Evolutionary conservation across 2,888 invertebrate genomes (phyloP).

Genomic region (Tetrapedia diversipes): DNA sequence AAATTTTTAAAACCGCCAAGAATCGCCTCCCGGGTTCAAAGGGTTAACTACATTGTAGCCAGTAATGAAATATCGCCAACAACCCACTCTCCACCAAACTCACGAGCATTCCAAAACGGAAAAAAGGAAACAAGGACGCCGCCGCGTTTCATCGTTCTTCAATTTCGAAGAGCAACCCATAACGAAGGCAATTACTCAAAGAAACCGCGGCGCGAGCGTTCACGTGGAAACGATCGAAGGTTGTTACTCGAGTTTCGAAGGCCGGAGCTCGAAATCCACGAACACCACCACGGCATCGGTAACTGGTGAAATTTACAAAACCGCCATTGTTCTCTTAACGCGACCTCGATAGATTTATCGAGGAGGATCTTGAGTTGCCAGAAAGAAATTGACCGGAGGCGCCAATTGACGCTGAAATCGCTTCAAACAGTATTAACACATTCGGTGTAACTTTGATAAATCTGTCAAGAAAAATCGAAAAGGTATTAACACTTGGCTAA

Average conservation of each 20-base stretch:
- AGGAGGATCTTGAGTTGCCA: too few species aligned
- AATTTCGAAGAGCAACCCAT: neutral
- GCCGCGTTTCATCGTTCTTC: neutral
- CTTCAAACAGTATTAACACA: too few species aligned
- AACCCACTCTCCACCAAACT: neutral
- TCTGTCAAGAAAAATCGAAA: too few species aligned
- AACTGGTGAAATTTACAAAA: conserved; percentile 27
- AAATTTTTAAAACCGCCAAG: too few species aligned
- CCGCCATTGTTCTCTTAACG: neutral
- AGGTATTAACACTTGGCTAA: too few species aligned
- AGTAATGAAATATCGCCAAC: neutral
- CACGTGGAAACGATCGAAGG: conserved; percentile 30
- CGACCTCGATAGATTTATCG: too few species aligned
- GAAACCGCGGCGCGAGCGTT: conserved; percentile 38
- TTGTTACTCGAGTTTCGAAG: conserved; percentile 34
- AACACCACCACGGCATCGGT: neutral
- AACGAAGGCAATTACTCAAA: conserved; percentile 5
- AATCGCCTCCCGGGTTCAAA: too few species aligned
- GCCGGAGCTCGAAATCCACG: conserved; percentile 23
- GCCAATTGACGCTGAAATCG: too few species aligned
- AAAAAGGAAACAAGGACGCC: neutral
- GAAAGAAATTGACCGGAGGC: too few species aligned
- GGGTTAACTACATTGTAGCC: neutral
- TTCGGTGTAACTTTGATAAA: too few species aligned
- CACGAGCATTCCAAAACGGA: too few species aligned